Base-by-base conservation (phyloP, 1,140 invertebrate species). In the Diplogasteroides magnus region DNA sequence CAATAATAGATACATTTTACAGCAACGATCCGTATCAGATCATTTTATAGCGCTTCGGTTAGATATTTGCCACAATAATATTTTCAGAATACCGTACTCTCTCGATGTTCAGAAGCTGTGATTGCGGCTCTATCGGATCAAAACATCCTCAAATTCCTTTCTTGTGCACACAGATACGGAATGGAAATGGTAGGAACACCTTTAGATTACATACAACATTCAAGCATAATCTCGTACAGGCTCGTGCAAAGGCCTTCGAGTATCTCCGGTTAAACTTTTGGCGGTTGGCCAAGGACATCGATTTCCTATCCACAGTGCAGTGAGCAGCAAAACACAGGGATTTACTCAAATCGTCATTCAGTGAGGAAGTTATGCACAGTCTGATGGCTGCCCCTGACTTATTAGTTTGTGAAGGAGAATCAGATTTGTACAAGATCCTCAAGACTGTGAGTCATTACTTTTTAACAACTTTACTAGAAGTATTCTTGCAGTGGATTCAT, bases 31-130 rank as follows among this genome's bases (percentile, higher is more conserved):
- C n/a, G n/a, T n/a, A n/a, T n/a, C n/a, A n/a, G n/a, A n/a, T n/a
- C n/a, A n/a, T n/a, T n/a, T n/a, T n/a, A n/a, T n/a, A n/a, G n/a
- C n/a, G n/a, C n/a, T n/a, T n/a, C n/a, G n/a, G n/a, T n/a, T n/a
- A n/a, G n/a, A n/a, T n/a, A n/a, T n/a, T n/a, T n/a, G n/a, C n/a
- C n/a, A n/a, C n/a, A n/a, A n/a, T n/a, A n/a, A n/a, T n/a, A n/a
- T n/a, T n/a, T n/a, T n/a, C n/a, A n/a, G n/a, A n/a, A 65, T 19
- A 65, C 37, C 25, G 63, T 65, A 14, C 27, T n/a, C 27, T 37
- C 55, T 11, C 27, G 63, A 65, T 65, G 63, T 56, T 25, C 63
- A n/a, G 63, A 65, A 56, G 57, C 57, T 37, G 57, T 65, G 63
- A 56, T 56, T 11, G 37, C 27, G 31, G 48, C 37, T 2, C 57